A percentile compares a stretch with the other conserved stretches of the same genome.
Evolutionary conservation across 2,113 vertebrate genomes (phyloP).

Genomic region (Setophaga petechia): DNA sequence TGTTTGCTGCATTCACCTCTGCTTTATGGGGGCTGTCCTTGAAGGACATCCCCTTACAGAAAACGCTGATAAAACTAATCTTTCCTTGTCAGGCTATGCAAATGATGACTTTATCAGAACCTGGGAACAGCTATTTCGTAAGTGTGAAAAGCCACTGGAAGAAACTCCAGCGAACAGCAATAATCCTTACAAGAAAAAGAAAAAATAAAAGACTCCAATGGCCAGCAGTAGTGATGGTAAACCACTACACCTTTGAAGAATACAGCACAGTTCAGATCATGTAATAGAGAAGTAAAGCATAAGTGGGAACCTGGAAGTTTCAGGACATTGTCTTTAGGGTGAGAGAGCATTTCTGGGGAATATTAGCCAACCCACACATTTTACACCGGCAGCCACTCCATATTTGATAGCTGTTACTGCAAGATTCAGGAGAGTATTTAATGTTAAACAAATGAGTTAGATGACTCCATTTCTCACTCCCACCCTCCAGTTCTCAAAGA

Average conservation of each 20-base stretch:
- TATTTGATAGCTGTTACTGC: not conserved
- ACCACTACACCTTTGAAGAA: not conserved
- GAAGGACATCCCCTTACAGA: slow-evolving; percentile 73
- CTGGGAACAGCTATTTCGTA: not conserved
- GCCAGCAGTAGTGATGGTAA: not conserved
- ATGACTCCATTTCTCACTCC: not conserved
- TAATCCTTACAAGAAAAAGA: not conserved
- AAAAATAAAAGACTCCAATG: not conserved
- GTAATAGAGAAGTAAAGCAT: not conserved
- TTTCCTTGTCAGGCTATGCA: slow-evolving; percentile 60
- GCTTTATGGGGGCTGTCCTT: slow-evolving; percentile 67
- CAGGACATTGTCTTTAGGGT: not conserved
- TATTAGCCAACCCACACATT: not conserved
- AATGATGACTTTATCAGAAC: slow-evolving; percentile 33
- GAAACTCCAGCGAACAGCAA: not conserved
- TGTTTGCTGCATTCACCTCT: slow-evolving; percentile 70
- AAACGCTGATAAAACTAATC: slow-evolving; percentile 75
- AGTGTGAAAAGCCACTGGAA: not conserved
- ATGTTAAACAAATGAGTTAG: not conserved
- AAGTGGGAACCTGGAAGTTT: not conserved
- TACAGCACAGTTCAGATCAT: not conserved
- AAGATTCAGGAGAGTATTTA: not conserved
- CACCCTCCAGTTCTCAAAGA: not conserved
- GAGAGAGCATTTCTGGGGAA: not conserved
- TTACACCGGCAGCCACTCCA: not conserved